Conservation (phyloP, 1,140 invertebrate genomes). For the Heliothis subflexa region DNA sequence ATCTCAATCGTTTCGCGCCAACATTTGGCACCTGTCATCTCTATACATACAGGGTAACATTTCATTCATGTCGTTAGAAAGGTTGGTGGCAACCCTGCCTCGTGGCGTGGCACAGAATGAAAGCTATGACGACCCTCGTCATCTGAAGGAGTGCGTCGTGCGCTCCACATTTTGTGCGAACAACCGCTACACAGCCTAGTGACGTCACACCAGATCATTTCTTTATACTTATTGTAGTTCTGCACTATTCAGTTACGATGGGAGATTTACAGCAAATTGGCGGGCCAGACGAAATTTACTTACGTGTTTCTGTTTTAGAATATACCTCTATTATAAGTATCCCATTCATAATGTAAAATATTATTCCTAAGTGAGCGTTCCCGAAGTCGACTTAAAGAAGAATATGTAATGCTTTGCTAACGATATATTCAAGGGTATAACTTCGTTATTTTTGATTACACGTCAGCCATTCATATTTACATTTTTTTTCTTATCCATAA, state of each 20-base stretch:
- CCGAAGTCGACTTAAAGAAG: not conserved
- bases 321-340: too few species aligned
- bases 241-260: not conserved
- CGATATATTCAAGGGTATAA: not conserved
- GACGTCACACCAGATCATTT: conserved; percentile 42
- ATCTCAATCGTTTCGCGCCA: too few species aligned
- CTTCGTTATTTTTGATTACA: conserved; percentile 30
- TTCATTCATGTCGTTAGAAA: conserved; percentile 28
- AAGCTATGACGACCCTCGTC: conserved; percentile 69
- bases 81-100: conserved; percentile 46
- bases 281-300: too few species aligned
- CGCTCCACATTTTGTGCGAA: conserved; percentile 66
- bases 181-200: conserved; percentile 59
- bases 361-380: too few species aligned
- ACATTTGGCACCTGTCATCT: conserved; percentile 1
- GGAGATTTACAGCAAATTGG: not conserved
- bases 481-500: conserved; percentile 30
- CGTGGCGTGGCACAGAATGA: conserved; percentile 56
- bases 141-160: conserved; percentile 66
- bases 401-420: not conserved
- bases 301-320: too few species aligned
- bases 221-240: not conserved
- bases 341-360: too few species aligned
- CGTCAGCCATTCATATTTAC: conserved; percentile 13
- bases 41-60: not conserved